Conservation (phyloP, 1,140 invertebrate species). For the Piezodorus guildinii region DNA sequence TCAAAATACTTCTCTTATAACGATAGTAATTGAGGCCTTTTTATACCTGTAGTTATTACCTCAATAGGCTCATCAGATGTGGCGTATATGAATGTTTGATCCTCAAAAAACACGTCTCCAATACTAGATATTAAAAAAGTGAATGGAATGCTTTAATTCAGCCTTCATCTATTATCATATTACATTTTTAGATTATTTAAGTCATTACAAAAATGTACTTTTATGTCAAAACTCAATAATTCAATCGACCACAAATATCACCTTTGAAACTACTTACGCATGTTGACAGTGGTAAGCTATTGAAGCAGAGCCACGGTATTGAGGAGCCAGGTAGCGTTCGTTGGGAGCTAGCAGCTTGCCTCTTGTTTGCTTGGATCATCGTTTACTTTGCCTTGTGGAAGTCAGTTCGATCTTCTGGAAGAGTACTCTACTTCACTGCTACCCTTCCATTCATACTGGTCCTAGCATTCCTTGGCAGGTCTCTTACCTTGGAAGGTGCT, state of each 20-base stretch:
- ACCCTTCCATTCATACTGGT: conserved; percentile 74
- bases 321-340: conserved; percentile 67
- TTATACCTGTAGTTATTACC: no score
- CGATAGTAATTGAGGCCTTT: no score
- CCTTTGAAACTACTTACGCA: background rate
- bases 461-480: conserved; percentile 63
- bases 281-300: conserved; percentile 60
- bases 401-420: conserved; percentile 72
- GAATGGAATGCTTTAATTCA: no score
- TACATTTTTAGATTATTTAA: no score
- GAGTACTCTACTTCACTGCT: conserved; percentile 73
- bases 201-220: no score
- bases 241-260: background rate
- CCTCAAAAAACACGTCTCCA: no score
- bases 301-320: conserved; percentile 69
- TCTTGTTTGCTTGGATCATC: conserved; percentile 76
- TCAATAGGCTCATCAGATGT: background rate
- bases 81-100: background rate
- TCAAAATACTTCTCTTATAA: no score
- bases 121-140: no score
- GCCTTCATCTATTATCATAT: no score
- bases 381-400: conserved; percentile 91
- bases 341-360: conserved; percentile 75
- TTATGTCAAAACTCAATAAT: no score
- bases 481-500: conserved; percentile 69